A percentile compares a stretch with the other conserved stretches of the same genome.
Conservation (phyloP, 2,113 vertebrate genomes). For the Uria lomvia region DNA sequence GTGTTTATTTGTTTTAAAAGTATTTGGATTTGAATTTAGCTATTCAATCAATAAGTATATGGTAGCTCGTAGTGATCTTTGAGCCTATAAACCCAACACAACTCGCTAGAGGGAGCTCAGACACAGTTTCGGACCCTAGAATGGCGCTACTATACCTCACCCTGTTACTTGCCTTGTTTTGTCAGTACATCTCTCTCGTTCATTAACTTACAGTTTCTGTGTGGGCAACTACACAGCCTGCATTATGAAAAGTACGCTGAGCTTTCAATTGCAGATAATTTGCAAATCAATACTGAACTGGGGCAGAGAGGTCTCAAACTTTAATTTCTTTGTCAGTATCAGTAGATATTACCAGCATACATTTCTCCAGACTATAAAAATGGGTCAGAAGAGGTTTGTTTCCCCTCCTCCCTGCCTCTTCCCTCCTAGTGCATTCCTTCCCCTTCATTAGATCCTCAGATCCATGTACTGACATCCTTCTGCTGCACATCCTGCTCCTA, state of each 20-base stretch:
- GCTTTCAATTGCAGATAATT: background rate
- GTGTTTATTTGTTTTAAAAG: background rate
- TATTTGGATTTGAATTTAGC: background rate
- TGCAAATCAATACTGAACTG: background rate
- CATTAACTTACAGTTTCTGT: background rate
- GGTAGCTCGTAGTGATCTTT: background rate
- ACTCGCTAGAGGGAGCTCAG: constrained; percentile 47
- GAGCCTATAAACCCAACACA: background rate
- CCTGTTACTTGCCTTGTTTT: background rate
- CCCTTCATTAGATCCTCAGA: background rate
- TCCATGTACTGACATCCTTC: background rate
- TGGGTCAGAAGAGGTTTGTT: background rate
- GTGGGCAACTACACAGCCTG: background rate
- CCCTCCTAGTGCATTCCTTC: background rate
- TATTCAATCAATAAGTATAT: rapidly evolving
- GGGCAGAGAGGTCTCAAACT: background rate
- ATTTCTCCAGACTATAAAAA: background rate
- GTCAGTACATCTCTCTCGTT: background rate
- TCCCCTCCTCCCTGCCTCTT: background rate
- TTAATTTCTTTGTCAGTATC: background rate
- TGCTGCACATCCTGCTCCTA: background rate
- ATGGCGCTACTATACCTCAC: background rate
- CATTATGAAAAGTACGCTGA: background rate
- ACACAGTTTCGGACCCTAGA: background rate
- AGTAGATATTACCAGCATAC: background rate